A percentile compares a stretch with the other conserved stretches of the same genome.
Evolutionary conservation across 1,140 invertebrate species (phyloP).

Genomic region (Hyles vespertilio): DNA sequence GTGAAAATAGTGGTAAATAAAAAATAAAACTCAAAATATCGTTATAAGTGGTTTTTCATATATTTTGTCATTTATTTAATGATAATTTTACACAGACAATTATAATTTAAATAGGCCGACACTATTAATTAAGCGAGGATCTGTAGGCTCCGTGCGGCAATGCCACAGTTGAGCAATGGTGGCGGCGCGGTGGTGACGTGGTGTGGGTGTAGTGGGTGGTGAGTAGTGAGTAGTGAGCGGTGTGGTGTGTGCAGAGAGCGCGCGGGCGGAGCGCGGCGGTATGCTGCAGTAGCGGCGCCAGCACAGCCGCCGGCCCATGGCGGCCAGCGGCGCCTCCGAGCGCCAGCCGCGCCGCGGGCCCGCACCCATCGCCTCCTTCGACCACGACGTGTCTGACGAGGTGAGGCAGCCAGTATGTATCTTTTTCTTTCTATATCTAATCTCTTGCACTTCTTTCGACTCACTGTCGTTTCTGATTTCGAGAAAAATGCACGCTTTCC

Average conservation of each 20-base stretch:
- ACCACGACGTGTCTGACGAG: constrained; percentile 89
- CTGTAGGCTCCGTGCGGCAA: too few species aligned
- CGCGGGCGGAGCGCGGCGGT: background rate
- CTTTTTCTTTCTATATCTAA: constrained; percentile 22
- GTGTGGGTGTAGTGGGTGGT: background rate
- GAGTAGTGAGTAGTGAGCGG: background rate
- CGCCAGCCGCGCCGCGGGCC: constrained; percentile 87
- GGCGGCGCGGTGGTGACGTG: background rate
- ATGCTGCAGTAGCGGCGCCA: background rate
- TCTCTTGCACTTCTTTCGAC: constrained; percentile 8
- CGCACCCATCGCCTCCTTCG: constrained; percentile 94
- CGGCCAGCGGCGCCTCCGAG: constrained; percentile 41
- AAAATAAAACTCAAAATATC: too few species aligned
- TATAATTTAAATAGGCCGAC: too few species aligned
- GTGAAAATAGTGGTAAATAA: too few species aligned
- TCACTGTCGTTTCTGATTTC: background rate
- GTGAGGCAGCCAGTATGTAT: constrained; percentile 79
- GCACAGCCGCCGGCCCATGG: constrained; percentile 29
- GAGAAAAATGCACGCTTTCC: background rate
- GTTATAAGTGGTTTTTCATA: too few species aligned
- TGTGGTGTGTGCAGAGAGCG: constrained; percentile 2
- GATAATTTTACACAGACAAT: too few species aligned
- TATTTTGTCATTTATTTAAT: too few species aligned
- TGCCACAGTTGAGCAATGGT: too few species aligned
- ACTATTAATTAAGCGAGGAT: too few species aligned